Evolutionary conservation across 1,140 invertebrate species (phyloP).

Genomic region (Nylanderia fulva): DNA sequence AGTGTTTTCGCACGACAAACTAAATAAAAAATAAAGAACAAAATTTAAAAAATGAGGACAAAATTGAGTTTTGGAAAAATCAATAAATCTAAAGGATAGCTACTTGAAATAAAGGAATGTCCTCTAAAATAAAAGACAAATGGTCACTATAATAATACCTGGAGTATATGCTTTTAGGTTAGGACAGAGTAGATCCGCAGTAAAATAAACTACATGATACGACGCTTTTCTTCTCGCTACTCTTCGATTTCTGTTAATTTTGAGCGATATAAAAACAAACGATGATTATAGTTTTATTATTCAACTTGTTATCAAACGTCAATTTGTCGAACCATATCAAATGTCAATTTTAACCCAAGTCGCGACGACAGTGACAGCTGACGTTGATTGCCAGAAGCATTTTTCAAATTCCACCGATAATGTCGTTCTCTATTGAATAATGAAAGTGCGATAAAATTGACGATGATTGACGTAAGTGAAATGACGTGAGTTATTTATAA

Average conservation of each 20-base stretch:
- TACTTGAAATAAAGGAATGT: too few relatives aligned
- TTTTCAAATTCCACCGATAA: background rate
- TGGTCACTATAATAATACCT: too few relatives aligned
- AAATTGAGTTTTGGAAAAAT: too few relatives aligned
- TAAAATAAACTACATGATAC: background rate
- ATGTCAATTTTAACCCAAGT: background rate
- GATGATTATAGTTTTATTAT: too few relatives aligned
- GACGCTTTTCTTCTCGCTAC: too few relatives aligned
- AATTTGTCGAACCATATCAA: background rate
- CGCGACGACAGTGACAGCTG: background rate
- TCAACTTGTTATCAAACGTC: background rate
- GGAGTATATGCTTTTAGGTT: background rate
- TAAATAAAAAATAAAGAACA: too few relatives aligned
- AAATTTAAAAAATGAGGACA: too few relatives aligned
- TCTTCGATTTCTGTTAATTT: background rate
- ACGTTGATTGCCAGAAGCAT: background rate
- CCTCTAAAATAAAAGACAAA: too few relatives aligned
- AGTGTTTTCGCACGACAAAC: too few relatives aligned
- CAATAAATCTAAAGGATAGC: too few relatives aligned
- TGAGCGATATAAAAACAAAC: too few relatives aligned
- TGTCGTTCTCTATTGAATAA: background rate
- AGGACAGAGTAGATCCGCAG: too few relatives aligned
- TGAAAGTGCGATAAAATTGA: background rate
- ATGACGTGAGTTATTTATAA: slow-evolving; percentile 6
- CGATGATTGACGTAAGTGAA: background rate